These are phyloP conservation scores for Caranx melampygus DNA, from an alignment of 2,113 vertebrate genomes.

Conservation along the genomic window DNA sequence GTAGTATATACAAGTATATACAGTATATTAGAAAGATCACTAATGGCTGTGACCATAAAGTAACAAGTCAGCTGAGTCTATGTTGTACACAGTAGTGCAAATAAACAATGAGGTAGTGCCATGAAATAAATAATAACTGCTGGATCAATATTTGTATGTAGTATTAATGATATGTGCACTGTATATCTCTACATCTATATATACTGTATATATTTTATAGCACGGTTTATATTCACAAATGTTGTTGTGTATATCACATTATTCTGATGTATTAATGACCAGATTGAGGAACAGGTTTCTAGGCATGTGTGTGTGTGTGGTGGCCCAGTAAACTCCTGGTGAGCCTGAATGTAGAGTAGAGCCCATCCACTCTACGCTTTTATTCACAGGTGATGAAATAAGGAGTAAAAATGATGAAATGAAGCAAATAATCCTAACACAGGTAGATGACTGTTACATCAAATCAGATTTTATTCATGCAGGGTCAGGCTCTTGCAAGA, in stretches of 20 bases:
- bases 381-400: constrained; percentile 53
- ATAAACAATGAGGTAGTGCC: no score
- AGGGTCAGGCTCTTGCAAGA: not conserved
- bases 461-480: constrained; percentile 22
- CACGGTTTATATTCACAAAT: no score
- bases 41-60: no score
- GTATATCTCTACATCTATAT: no score
- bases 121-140: no score
- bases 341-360: constrained; percentile 16
- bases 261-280: constrained; percentile 13
- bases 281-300: not conserved
- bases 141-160: no score
- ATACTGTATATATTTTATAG: no score
- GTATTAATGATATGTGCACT: no score
- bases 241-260: not conserved
- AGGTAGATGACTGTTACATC: constrained; percentile 28
- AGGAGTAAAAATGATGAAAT: constrained; percentile 51
- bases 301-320: not conserved
- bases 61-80: no score
- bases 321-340: constrained; percentile 1
- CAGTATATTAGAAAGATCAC: no score
- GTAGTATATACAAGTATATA: no score
- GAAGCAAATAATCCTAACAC: constrained; percentile 32
- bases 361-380: constrained; percentile 13
- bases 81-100: no score